A percentile compares a stretch with the other conserved stretches of the same genome.
phyloP scores from a whole-genome alignment of 2,113 vertebrate genomes.

The Phaetusa simplex region DNA sequence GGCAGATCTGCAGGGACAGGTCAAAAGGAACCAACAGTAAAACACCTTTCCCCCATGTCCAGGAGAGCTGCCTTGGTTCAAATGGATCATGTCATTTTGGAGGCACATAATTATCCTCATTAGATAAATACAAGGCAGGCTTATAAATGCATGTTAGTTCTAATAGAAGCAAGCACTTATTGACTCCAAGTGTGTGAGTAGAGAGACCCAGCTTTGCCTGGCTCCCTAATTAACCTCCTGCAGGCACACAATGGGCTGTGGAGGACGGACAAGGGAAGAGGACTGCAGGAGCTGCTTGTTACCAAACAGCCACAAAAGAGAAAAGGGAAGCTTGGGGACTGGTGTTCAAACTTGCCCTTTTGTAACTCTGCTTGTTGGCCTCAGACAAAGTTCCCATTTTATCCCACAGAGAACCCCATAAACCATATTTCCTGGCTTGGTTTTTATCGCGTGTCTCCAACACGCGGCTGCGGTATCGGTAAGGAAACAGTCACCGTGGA shows the following conservation, averaged over 20 bases:
- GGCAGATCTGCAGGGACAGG: rapidly evolving
- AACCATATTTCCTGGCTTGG: rapidly evolving
- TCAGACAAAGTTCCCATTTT: background rate
- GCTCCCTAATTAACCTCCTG: background rate
- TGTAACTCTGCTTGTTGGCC: background rate
- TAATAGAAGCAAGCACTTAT: background rate
- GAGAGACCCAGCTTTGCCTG: background rate
- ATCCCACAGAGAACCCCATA: background rate
- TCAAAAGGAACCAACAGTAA: background rate
- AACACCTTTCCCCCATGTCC: background rate
- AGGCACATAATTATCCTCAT: background rate
- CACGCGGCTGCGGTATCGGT: rapidly evolving
- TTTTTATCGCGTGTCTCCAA: rapidly evolving
- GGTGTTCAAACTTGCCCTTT: rapidly evolving
- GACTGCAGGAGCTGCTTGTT: background rate
- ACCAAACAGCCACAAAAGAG: background rate
- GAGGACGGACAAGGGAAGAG: background rate
- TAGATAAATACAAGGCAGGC: background rate
- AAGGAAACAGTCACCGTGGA: rapidly evolving
- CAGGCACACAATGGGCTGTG: background rate
- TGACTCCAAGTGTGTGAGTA: background rate
- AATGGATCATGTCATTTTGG: rapidly evolving
- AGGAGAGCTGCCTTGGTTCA: background rate
- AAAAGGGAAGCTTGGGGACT: background rate
- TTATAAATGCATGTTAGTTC: background rate